Base-by-base conservation (phyloP, 2,797 vertebrate genomes). In the Rhynchotus rufescens region DNA sequence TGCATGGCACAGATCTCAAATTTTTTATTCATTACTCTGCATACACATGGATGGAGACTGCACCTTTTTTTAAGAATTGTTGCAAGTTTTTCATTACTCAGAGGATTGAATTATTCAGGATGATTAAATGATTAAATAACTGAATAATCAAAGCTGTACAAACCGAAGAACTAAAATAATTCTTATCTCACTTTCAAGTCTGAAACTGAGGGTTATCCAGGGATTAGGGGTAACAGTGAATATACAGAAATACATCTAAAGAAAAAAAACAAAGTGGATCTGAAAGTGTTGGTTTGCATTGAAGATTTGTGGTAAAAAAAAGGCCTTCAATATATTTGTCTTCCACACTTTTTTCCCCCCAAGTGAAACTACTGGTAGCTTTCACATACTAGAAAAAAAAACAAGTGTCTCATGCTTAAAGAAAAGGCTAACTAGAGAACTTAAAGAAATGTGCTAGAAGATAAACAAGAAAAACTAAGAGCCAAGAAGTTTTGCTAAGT, bases 91-190 rank as follows among this genome's bases (percentile, higher is more conserved):
- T 68, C 42, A 30, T 59, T 75, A 30, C 14, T 40, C 4, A 40
- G 23, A 84, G 32, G 15, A 86, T 59, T 36, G 17, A 85, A 42
- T 72, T 78, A 72, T 62, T 86, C 52, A 3, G 14, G 74, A 74
- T 44, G 1, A 78, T 45, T 87, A 80, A 74, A 64, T 80, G 15
- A 45, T 13, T 87, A 78, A 82, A 51, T 66, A 69, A 83, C 66
- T 78, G 61, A 84, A 67, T 77, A 75, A 69, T 68, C 40, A 83
- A 54, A 83, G 10, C 38, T 9, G 3, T 51, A 68, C 49, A 91
- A 92, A 45, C 32, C 12, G 68, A 86, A 68, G 7, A 78, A 77
- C 77, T 77, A 57, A 92, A 77, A 40, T 52, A 71, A 75, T 80
- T 90, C 44, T 71, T 77, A 82, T 67, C 5, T 25, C 28, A 59